Evolutionary conservation across 2,888 invertebrate species (phyloP).

Genomic region (Mythimna albipuncta): DNA sequence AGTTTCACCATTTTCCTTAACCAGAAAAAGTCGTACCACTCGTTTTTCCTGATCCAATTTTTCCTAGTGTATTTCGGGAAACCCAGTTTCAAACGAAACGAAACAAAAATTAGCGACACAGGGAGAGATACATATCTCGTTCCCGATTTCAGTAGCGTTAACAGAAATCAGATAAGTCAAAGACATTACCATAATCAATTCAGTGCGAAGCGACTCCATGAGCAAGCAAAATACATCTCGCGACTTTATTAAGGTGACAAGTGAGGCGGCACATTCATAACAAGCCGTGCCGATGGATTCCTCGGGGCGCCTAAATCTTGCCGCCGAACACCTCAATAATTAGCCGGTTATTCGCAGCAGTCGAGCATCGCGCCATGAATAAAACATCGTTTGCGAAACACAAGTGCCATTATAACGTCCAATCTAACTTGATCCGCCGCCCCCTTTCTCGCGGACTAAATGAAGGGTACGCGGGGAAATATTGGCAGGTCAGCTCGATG

Average conservation of each 20-base stretch:
- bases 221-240: slow-evolving; percentile 59
- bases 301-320: slow-evolving; percentile 75
- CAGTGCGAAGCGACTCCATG: slow-evolving; percentile 48
- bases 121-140: slow-evolving; percentile 41
- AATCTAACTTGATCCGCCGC: slow-evolving; percentile 66
- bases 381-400: slow-evolving; percentile 86
- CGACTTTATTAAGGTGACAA: slow-evolving; percentile 75
- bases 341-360: slow-evolving; percentile 85
- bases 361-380: slow-evolving; percentile 86
- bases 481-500: slow-evolving; percentile 64
- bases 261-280: slow-evolving; percentile 75
- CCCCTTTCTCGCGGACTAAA: slow-evolving; percentile 48
- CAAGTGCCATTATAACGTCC: slow-evolving; percentile 78
- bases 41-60: slow-evolving; percentile 28
- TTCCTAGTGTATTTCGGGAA: slow-evolving; percentile 27
- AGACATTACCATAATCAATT: slow-evolving; percentile 68
- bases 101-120: slow-evolving; percentile 48
- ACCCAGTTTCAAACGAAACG: slow-evolving; percentile 21
- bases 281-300: slow-evolving; percentile 69
- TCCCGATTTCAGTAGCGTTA: slow-evolving; percentile 35
- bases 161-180: slow-evolving; percentile 60
- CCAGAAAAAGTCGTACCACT: slow-evolving; percentile 30
- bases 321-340: slow-evolving; percentile 84
- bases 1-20: slow-evolving; percentile 35
- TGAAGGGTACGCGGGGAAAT: slow-evolving; percentile 44